Evolutionary conservation across 1,140 invertebrate genomes (phyloP).

Genomic region (Drepana arcuata): DNA sequence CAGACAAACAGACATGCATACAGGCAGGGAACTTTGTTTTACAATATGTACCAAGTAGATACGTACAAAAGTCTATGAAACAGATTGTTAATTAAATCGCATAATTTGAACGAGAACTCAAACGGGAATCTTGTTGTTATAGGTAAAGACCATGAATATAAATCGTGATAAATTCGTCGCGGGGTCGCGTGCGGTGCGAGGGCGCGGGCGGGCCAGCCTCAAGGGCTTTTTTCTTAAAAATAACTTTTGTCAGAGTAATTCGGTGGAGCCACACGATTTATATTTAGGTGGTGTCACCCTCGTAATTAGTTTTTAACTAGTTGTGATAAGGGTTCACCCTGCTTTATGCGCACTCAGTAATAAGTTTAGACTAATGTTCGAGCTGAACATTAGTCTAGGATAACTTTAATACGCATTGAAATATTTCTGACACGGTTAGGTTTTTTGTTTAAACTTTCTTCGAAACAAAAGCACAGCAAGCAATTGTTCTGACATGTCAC

Average conservation of each 20-base stretch:
- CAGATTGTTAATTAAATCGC: too few species aligned
- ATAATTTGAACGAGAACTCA: slow-evolving; percentile 61
- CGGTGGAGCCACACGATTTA: slow-evolving; percentile 59
- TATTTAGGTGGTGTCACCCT: slow-evolving; percentile 67
- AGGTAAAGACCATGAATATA: slow-evolving; percentile 74
- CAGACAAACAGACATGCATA: too few species aligned
- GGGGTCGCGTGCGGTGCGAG: slow-evolving; percentile 24
- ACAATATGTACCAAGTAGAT: too few species aligned
- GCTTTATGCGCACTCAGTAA: slow-evolving; percentile 44
- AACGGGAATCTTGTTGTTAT: slow-evolving; percentile 64
- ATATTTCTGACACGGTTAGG: too few species aligned
- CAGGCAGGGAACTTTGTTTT: too few species aligned
- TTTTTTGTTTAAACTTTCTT: slow-evolving; percentile 23
- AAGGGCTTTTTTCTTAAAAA: slow-evolving; percentile 71
- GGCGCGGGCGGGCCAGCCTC: slow-evolving; percentile 39
- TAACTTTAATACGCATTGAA: slow-evolving; percentile 22
- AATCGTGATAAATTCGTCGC: slow-evolving; percentile 72
- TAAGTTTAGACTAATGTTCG: slow-evolving; percentile 34
- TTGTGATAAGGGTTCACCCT: slow-evolving; percentile 64
- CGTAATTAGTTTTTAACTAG: slow-evolving; percentile 72
- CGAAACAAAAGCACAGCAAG: slow-evolving; percentile 31
- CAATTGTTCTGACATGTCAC: slow-evolving; percentile 45
- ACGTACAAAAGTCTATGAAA: too few species aligned
- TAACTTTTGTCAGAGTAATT: slow-evolving; percentile 70
- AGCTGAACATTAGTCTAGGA: slow-evolving; percentile 21